Base-by-base conservation (phyloP, 2,113 vertebrate species). In the Myotis davidii region DNA sequence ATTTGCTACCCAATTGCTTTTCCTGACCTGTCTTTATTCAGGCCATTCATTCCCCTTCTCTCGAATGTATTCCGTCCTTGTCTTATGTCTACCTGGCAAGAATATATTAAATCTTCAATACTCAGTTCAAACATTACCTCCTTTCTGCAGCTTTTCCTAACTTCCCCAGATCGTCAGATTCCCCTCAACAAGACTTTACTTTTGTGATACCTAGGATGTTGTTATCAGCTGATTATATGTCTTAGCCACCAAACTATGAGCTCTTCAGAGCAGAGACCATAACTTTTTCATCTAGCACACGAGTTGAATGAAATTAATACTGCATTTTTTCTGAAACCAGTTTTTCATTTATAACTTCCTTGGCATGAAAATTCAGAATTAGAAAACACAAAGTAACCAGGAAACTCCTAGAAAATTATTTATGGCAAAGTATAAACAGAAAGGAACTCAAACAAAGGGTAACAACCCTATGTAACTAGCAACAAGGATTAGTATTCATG, bases 351-450 rank as follows among this genome's bases (percentile, higher is more conserved):
- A 78, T 16, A 93, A 85, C 7, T 73, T 94, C 76, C 77, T 86
- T 88, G 48, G 56, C 42, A 94, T 52, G 77, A 86, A 79, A 96
- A 87, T 56, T 21, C 52, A 84, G 73, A 93, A 89, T 93, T 79
- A 78, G 13, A 73, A 90, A 96, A 96, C 72, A 96, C 17, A 56
- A 85, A 83, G 84, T 92, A 96, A 93, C 77, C 56, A 94, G 81
- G 90, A 94, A 88, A 91, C 37, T 61, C 52, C 74, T 45, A 45
- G 7, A 83, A 78, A 59, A 85, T 88, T 94, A 85, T 48, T 90
- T 88, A 77, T 32, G 61, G 50, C 69, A 69, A 82, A 90, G 52
- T 61, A 64, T 37, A 84, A 84, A 92, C 2, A 59, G 84, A 95
- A 93, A 79, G 81, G 25, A 96, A 61, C n/a, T 64, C 48, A 86